Percentiles rank a stretch among this genome's conserved stretches.
Conservation (phyloP, 2,797 vertebrate species). For the Syncerus caffer region DNA sequence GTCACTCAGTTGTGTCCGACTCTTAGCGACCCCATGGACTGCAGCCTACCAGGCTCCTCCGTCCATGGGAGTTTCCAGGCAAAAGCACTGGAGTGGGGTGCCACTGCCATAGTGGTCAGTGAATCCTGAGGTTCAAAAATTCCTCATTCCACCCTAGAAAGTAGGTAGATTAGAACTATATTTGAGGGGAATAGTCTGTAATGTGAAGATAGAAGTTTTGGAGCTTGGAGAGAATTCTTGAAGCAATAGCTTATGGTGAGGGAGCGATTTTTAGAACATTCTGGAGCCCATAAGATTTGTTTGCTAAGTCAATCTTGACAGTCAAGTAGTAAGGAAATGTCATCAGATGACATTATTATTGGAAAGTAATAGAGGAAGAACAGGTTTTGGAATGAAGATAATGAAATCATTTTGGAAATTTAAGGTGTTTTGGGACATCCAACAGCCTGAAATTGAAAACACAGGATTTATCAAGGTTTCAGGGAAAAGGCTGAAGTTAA, state of each 20-base stretch:
- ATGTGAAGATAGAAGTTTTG: background rate
- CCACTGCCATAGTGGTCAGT: background rate
- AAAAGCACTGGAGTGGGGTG: no score
- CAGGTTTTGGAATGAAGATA: background rate
- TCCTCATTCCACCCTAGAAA: background rate
- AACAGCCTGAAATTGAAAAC: background rate
- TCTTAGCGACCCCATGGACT: no score
- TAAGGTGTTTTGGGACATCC: background rate
- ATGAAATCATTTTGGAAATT: background rate
- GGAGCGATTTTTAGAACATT: background rate
- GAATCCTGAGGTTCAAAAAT: background rate
- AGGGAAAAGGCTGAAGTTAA: background rate
- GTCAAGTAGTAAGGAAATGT: background rate
- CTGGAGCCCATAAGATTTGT: background rate
- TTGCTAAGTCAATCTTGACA: background rate
- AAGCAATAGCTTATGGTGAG: background rate
- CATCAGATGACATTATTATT: background rate
- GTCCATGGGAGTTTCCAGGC: no score
- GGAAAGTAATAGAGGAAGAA: background rate
- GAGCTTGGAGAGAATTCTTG: background rate
- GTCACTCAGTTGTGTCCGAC: no score
- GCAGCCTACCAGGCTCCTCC: no score
- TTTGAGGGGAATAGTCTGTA: background rate
- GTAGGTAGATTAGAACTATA: background rate
- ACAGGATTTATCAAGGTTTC: background rate